Evolutionary conservation across 2,888 invertebrate genomes (phyloP).

Genomic region (Drosophila fulvimacula): DNA sequence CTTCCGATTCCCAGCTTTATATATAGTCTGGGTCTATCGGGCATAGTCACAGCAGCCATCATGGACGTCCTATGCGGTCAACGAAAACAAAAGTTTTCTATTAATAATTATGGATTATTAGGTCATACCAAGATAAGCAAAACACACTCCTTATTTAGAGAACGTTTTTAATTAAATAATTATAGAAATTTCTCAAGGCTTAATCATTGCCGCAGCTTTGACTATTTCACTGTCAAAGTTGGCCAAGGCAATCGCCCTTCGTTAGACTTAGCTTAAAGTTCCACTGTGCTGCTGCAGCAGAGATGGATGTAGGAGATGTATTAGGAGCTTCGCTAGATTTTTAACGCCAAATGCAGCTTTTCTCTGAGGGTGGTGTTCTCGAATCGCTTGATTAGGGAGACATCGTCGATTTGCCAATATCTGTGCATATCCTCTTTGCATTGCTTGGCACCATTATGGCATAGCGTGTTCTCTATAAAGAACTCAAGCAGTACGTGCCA

Average conservation of each 20-base stretch:
- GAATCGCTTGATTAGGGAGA: neutral
- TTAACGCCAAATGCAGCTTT: neutral
- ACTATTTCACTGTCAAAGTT: neutral
- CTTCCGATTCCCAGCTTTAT: constrained; percentile 82
- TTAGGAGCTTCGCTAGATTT: neutral
- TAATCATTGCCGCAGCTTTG: neutral
- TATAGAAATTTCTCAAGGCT: neutral
- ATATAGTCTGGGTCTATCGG: neutral
- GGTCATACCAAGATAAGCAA: neutral
- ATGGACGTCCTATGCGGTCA: constrained; percentile 1
- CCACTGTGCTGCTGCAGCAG: neutral
- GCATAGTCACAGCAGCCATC: neutral
- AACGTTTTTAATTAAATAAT: neutral
- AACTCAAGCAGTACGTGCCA: neutral
- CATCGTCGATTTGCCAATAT: neutral
- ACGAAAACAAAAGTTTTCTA: neutral
- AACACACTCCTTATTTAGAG: neutral
- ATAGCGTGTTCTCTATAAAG: neutral
- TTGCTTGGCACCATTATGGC: neutral
- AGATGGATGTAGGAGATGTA: neutral
- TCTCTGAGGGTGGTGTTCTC: neutral
- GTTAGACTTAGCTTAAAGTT: too few relatives aligned
- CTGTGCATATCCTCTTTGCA: neutral
- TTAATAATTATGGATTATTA: neutral
- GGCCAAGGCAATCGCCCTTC: neutral